Evolutionary conservation across 2,113 vertebrate genomes (phyloP).

Genomic region (Oryzias curvinotus): DNA sequence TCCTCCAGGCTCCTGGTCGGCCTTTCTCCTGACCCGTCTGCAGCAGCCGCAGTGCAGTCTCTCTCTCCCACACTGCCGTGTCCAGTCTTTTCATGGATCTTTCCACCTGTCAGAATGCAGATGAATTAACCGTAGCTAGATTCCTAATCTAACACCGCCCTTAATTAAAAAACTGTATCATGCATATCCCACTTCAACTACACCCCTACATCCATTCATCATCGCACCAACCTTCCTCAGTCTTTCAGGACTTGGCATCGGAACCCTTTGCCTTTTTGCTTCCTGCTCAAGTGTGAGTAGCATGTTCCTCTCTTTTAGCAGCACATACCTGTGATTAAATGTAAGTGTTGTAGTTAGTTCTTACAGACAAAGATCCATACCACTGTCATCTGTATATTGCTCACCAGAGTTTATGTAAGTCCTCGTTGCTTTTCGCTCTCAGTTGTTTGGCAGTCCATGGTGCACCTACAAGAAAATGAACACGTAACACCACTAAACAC

Average conservation of each 20-base stretch:
- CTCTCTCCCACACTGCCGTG: constrained; percentile 85
- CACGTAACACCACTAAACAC: neutral
- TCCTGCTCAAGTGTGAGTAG: constrained; percentile 92
- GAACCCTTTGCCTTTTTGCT: constrained; percentile 81
- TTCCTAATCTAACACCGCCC: neutral
- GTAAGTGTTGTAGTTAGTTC: neutral
- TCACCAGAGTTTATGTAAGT: constrained; percentile 97
- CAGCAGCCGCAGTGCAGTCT: constrained; percentile 86
- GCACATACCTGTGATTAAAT: constrained; percentile 85
- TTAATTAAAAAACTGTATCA: neutral
- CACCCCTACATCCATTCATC: neutral
- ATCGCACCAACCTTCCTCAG: constrained; percentile 83
- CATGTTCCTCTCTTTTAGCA: constrained; percentile 97
- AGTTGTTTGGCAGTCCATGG: constrained; percentile 90
- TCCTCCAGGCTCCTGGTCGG: constrained; percentile 89
- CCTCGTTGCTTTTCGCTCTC: constrained; percentile 91
- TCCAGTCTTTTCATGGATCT: constrained; percentile 88
- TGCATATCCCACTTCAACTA: neutral
- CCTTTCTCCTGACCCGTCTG: constrained; percentile 90
- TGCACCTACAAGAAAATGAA: constrained; percentile 75
- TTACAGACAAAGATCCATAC: neutral
- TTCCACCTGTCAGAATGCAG: constrained; percentile 76
- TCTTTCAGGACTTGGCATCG: constrained; percentile 93
- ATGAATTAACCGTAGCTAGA: neutral
- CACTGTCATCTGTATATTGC: neutral